Evolutionary conservation across 2,797 vertebrate genomes (phyloP), one percentile per base, ranked within the genome.

Genomic region (Pantherophis vulpinus): DNA sequence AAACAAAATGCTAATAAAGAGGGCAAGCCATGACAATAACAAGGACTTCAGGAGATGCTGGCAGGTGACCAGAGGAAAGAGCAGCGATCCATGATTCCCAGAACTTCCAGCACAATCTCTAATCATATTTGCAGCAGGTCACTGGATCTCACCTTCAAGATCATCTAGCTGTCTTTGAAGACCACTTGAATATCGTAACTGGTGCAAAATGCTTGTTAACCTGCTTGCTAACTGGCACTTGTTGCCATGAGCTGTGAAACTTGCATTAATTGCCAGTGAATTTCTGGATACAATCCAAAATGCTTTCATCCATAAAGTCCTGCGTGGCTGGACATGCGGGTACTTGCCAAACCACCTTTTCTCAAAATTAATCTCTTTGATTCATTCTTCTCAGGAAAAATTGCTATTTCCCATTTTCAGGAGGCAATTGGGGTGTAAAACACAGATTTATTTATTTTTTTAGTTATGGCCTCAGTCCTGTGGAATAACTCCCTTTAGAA

Each of bases 191-290:
- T 47, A 25, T 47, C 11, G 20, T 47, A 83, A 42, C 42, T 47
- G 37, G 42, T 47, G 10, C 74, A 83, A 83, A 83, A 47, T 47
- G 42, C 74, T 11, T 55, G 94, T 93, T 96, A 96, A 96, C 94
- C 92, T 93, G 93, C 93, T 93, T 93, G 89, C 96, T 90, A 47
- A 51, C 51, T 90, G 89, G 16, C 63, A 90, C 59, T 90, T 58
- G 89, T 58, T 47, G 10, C 79, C 37, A 25, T 83, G 9, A 83
- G 79, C 79, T 83, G 9, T 83, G 74, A 42, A 47, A 42, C 3
- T 12, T 25, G 37, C 10, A 83, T 47, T 83, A 25, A 47, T 83
- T 83, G 47, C 79, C 37, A 83, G 42, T 47, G 79, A 47, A 3
- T 25, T 83, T 83, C 42, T 83, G 42, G 23, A 23, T 47, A 25